phyloP scores from a whole-genome alignment of 2,113 vertebrate species.

The Geococcyx californianus region DNA sequence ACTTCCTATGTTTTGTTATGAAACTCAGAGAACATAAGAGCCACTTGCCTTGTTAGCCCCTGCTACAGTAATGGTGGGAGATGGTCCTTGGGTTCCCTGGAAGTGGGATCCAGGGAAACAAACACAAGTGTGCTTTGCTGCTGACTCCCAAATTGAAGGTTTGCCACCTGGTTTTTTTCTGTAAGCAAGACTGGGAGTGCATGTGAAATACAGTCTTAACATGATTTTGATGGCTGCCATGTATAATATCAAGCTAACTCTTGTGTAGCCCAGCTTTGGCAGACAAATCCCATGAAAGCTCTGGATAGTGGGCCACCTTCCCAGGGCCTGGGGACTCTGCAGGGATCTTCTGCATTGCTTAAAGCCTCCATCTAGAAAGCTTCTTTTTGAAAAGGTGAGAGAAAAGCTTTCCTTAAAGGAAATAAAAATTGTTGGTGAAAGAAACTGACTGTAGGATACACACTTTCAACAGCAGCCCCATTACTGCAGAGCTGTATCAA shows the following conservation, averaged over 20 bases:
- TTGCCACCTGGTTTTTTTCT: not conserved
- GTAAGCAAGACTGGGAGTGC: not conserved
- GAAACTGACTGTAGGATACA: not conserved
- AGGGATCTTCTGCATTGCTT: not conserved
- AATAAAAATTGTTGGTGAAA: not conserved
- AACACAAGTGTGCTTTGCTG: not conserved
- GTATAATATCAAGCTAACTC: not conserved
- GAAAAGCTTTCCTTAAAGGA: not conserved
- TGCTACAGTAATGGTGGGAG: not conserved
- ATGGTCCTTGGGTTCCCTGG: not conserved
- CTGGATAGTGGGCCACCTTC: not conserved
- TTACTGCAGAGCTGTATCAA: not conserved
- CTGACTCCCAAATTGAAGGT: not conserved
- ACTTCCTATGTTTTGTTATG: not conserved
- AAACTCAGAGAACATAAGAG: rapidly evolving
- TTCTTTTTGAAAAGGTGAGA: not conserved
- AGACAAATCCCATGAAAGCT: not conserved
- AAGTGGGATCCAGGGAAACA: not conserved
- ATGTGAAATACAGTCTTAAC: not conserved
- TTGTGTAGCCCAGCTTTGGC: not conserved
- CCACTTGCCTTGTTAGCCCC: not conserved
- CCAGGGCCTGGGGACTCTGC: not conserved
- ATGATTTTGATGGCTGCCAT: rapidly evolving
- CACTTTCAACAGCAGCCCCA: not conserved
- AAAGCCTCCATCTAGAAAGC: not conserved